These are phyloP conservation scores for Liodrosophila aerea DNA, from an alignment of 2,888 invertebrate species.

Conservation along the genomic window DNA sequence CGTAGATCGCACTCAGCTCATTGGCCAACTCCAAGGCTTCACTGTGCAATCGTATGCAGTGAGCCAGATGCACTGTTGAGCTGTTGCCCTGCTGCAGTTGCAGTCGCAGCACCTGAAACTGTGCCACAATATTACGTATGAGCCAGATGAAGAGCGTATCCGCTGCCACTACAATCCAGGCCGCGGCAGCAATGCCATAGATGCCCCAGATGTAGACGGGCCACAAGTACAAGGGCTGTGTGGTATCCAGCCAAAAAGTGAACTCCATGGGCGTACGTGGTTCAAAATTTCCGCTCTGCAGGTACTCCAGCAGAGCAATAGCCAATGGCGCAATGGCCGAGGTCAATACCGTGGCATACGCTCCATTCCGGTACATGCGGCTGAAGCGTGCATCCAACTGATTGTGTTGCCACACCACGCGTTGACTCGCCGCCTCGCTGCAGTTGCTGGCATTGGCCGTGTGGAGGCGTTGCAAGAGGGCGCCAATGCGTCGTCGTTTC, in stretches of 20 bases:
- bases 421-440: neutral
- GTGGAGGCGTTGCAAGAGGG: slow-evolving; percentile 27
- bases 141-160: slow-evolving; percentile 53
- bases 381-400: slow-evolving; percentile 23
- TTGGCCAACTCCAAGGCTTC: slow-evolving; percentile 32
- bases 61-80: neutral
- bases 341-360: slow-evolving; percentile 15
- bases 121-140: slow-evolving; percentile 37
- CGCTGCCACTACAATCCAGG: slow-evolving; percentile 21
- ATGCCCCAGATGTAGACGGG: slow-evolving; percentile 44
- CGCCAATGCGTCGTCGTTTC: slow-evolving; percentile 28
- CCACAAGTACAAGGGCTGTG: slow-evolving; percentile 25
- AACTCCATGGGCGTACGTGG: slow-evolving; percentile 52
- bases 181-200: slow-evolving; percentile 28
- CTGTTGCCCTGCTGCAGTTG: neutral
- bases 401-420: slow-evolving; percentile 26
- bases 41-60: slow-evolving; percentile 28
- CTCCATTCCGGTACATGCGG: slow-evolving; percentile 21
- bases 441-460: slow-evolving; percentile 17
- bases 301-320: slow-evolving; percentile 13
- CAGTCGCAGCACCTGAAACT: slow-evolving; percentile 37
- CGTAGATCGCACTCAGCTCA: slow-evolving; percentile 35
- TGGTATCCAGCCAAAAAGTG: slow-evolving; percentile 45
- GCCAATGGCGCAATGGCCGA: slow-evolving; percentile 23
- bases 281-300: slow-evolving; percentile 12